phyloP scores from a whole-genome alignment of 2,113 vertebrate genomes.

The Marmota monax region DNA sequence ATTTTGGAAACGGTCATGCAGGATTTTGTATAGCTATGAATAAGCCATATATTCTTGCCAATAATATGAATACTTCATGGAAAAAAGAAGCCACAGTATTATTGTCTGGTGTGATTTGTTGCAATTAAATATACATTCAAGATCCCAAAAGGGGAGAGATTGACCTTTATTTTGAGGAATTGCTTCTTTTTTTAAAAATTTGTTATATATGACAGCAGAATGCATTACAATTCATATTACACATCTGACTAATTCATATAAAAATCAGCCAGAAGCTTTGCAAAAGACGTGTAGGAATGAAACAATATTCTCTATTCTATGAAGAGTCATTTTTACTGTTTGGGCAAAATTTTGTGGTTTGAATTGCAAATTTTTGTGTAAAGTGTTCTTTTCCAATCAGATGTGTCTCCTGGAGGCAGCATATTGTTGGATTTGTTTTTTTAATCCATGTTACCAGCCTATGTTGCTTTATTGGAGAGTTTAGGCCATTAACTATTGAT shows the following conservation, averaged over 20 bases:
- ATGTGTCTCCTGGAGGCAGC: too few relatives aligned
- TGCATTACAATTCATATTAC: too few relatives aligned
- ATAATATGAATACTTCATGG: background rate
- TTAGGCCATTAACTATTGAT: too few relatives aligned
- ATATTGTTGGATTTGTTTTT: too few relatives aligned
- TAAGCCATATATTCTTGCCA: background rate
- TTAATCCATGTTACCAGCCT: too few relatives aligned
- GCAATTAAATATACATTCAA: constrained; percentile 20
- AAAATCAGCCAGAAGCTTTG: background rate
- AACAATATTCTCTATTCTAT: background rate
- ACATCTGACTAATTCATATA: background rate
- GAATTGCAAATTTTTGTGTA: background rate
- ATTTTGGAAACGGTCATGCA: constrained; percentile 9
- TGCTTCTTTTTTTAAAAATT: too few relatives aligned
- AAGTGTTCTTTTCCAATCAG: background rate
- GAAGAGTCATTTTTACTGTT: background rate
- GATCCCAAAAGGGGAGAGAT: background rate
- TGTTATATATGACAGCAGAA: too few relatives aligned
- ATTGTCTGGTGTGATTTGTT: background rate
- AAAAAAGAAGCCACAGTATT: background rate
- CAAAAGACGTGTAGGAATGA: background rate
- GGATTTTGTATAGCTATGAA: background rate
- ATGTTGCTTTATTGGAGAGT: too few relatives aligned
- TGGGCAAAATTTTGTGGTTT: background rate
- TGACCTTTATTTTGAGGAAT: background rate